Conservation (phyloP, 2,797 vertebrate genomes). For the Parotocinclus haroldoi region DNA sequence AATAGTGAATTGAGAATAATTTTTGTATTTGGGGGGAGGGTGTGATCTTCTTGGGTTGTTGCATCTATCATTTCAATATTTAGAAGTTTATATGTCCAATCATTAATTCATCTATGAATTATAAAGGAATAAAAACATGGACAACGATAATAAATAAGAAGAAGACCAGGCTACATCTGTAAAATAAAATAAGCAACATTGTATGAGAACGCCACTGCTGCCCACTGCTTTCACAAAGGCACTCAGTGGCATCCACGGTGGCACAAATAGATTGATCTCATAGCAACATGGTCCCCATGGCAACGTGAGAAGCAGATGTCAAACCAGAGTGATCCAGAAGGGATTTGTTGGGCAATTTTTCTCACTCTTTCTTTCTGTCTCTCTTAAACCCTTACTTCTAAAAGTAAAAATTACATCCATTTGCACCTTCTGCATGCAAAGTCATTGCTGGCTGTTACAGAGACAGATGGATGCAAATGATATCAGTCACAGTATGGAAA, state of each 20-base stretch:
- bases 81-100: too few relatives aligned
- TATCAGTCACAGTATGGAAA: too few relatives aligned
- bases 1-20: too few relatives aligned
- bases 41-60: too few relatives aligned
- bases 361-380: too few relatives aligned
- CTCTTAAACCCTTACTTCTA: constrained; percentile 29
- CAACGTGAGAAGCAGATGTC: constrained; percentile 69
- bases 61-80: too few relatives aligned
- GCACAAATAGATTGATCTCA: constrained; percentile 74
- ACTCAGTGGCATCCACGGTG: constrained; percentile 62
- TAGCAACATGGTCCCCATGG: constrained; percentile 71
- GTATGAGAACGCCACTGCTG: constrained; percentile 35
- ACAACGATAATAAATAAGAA: too few relatives aligned
- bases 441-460: not conserved
- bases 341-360: constrained; percentile 55
- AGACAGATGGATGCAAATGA: not conserved
- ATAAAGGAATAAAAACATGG: too few relatives aligned
- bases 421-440: constrained; percentile 9
- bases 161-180: too few relatives aligned
- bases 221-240: constrained; percentile 56
- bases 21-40: too few relatives aligned
- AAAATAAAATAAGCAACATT: constrained; percentile 23
- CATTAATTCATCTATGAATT: too few relatives aligned
- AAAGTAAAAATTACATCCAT: constrained; percentile 14
- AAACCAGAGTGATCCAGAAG: constrained; percentile 64